Conservation (phyloP, 2,797 vertebrate species). For the Orestias chungarensis region DNA sequence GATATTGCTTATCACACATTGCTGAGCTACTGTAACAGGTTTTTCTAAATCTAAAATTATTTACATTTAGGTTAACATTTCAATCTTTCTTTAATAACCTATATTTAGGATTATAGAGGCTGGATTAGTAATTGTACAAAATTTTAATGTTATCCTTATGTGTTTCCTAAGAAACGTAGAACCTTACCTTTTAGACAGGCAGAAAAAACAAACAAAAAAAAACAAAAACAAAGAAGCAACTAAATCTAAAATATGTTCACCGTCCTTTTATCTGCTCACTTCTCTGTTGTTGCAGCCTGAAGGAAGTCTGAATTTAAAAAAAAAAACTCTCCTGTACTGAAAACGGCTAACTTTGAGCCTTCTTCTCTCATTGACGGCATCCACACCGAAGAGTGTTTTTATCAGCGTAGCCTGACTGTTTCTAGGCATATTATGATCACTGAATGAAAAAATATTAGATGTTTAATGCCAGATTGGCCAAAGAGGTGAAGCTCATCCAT, state of each 20-base stretch:
- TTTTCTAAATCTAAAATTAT: not conserved
- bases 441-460: not conserved
- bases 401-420: not conserved
- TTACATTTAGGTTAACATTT: not conserved
- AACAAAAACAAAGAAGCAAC: too few relatives aligned
- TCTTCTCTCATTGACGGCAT: not conserved
- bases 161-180: not conserved
- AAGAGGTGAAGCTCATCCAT: not conserved
- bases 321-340: not conserved
- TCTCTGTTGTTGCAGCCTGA: not conserved
- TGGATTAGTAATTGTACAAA: not conserved
- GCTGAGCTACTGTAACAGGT: too few relatives aligned
- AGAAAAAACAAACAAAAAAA: too few relatives aligned
- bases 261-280: not conserved
- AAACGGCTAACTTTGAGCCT: not conserved
- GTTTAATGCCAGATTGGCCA: not conserved
- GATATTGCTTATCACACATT: too few relatives aligned
- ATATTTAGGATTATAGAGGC: not conserved
- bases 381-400: not conserved
- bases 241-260: too few relatives aligned
- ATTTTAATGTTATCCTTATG: not conserved
- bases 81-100: not conserved
- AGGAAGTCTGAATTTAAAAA: too few relatives aligned
- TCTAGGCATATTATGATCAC: not conserved
- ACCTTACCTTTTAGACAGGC: too few relatives aligned